Conservation (phyloP, 35 echinoderm and acorn worm genomes). For the Apostichopus californicus region DNA sequence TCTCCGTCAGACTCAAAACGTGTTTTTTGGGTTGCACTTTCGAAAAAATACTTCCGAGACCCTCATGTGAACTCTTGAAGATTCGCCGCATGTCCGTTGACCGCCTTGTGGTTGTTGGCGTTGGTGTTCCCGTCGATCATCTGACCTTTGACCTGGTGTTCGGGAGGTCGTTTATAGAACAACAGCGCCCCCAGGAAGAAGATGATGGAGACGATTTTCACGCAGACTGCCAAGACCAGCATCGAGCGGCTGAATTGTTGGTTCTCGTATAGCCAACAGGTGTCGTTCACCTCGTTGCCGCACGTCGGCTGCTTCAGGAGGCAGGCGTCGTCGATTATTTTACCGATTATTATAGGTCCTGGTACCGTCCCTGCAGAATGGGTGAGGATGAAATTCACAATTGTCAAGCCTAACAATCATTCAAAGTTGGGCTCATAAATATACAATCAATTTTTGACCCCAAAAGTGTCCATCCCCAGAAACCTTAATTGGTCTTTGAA, state of each 20-base stretch:
- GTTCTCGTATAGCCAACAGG: conserved; percentile 88
- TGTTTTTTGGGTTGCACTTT: no score
- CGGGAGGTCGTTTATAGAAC: conserved; percentile 63
- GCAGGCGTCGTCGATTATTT: conserved; percentile 85
- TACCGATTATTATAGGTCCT: conserved; percentile 89
- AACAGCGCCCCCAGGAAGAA: conserved; percentile 80
- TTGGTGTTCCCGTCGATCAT: background rate
- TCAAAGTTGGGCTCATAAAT: no score
- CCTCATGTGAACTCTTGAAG: conserved; percentile 36
- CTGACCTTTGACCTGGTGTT: conserved; percentile 3
- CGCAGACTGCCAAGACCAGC: conserved; percentile 62
- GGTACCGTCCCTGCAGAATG: conserved; percentile 76
- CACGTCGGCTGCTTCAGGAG: conserved; percentile 82
- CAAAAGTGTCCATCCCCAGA: no score
- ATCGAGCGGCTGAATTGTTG: conserved; percentile 58
- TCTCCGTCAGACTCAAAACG: no score
- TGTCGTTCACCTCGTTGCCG: conserved; percentile 58
- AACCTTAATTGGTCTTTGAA: no score
- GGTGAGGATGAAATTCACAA: background rate
- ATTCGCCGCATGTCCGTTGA: conserved; percentile 1
- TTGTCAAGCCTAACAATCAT: no score
- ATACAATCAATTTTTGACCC: no score
- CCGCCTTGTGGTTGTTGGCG: background rate
- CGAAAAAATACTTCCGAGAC: background rate
- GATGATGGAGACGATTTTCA: conserved; percentile 74